phyloP scores from a whole-genome alignment of 2,797 vertebrate species.

The Avahi laniger region DNA sequence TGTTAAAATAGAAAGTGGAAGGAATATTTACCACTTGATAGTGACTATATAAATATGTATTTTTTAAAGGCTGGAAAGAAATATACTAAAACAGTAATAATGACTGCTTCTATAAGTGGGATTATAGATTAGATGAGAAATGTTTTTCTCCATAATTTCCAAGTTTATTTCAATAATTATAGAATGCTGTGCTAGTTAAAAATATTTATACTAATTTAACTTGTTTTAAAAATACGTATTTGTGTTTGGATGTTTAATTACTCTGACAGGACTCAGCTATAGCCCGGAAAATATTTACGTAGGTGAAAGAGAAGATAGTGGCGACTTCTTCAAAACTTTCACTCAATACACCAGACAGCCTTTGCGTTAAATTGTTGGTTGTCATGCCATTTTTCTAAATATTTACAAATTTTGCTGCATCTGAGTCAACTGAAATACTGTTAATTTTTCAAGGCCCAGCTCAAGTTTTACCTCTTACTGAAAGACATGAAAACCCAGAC shows the following conservation, averaged over 20 bases:
- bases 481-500: neutral
- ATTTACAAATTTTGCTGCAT: neutral
- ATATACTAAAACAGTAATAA: neutral
- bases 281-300: neutral
- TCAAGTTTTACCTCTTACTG: neutral
- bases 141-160: neutral
- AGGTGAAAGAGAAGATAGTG: neutral
- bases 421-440: neutral
- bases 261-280: neutral
- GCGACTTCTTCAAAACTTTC: neutral
- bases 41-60: neutral
- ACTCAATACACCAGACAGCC: neutral
- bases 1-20: conserved; percentile 5
- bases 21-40: neutral
- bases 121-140: neutral
- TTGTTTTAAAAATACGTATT: neutral
- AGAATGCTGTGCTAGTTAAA: neutral
- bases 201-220: neutral
- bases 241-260: neutral
- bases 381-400: neutral
- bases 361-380: neutral
- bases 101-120: neutral
- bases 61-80: neutral
- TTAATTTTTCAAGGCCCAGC: neutral
- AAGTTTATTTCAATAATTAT: neutral